A percentile compares a stretch with the other conserved stretches of the same genome.
Conservation (phyloP, 2,113 vertebrate genomes). For the Ceratotherium simum region DNA sequence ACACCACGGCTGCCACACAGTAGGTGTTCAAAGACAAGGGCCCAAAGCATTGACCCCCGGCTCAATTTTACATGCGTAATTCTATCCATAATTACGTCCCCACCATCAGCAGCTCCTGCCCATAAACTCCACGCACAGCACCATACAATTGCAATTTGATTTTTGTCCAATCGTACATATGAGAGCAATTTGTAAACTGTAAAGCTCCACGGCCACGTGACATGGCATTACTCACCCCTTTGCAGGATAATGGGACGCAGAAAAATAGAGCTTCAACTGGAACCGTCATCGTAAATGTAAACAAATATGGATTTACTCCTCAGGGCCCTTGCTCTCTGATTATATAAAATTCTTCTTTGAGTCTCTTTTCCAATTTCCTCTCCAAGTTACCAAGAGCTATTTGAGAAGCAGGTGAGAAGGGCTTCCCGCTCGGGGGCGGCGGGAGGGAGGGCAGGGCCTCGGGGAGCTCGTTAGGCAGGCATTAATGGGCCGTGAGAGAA, state of each 20-base stretch:
- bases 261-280: background rate
- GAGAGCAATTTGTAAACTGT: background rate
- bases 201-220: background rate
- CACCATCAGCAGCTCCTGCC: background rate
- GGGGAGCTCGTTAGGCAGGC: background rate
- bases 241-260: no score
- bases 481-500: no score
- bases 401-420: background rate
- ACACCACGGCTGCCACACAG: background rate
- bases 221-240: background rate
- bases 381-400: background rate
- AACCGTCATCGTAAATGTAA: background rate
- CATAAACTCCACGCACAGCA: background rate
- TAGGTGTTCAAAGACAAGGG: background rate
- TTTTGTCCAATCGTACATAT: background rate
- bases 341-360: background rate
- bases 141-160: background rate
- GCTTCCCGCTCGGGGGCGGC: background rate
- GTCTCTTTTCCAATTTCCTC: background rate
- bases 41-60: background rate
- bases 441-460: fast-evolving
- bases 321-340: background rate
- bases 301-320: background rate
- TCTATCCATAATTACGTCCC: background rate
- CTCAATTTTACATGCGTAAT: background rate